Percentiles rank a stretch among this genome's conserved stretches.
These are phyloP conservation scores for Rachycentron canadum DNA, from an alignment of 2,797 vertebrate genomes.

Conservation along the genomic window DNA sequence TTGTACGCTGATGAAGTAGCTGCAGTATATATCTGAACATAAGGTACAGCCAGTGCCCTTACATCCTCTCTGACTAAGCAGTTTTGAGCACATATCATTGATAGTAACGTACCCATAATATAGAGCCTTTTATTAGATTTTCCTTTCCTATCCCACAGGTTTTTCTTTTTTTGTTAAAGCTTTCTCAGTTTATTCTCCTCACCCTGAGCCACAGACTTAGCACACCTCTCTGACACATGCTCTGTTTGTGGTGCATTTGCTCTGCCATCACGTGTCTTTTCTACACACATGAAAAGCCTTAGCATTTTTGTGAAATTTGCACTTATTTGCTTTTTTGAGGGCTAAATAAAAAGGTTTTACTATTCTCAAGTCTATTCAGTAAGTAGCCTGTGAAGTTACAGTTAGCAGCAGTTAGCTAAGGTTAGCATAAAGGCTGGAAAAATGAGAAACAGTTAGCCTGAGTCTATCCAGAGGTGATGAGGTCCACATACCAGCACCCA, in stretches of 20 bases:
- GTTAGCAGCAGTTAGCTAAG: too few relatives aligned
- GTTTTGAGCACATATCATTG: constrained; percentile 27
- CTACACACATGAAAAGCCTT: neutral
- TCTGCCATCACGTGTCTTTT: neutral
- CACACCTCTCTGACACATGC: neutral
- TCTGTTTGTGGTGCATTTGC: neutral
- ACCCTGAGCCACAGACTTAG: neutral
- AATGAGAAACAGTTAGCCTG: too few relatives aligned
- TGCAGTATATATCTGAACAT: constrained; percentile 38
- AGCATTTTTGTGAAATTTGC: neutral
- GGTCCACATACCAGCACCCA: too few relatives aligned
- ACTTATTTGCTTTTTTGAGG: neutral
- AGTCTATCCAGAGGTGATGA: too few relatives aligned
- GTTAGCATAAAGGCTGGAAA: too few relatives aligned
- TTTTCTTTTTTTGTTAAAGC: neutral
- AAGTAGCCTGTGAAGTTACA: too few relatives aligned
- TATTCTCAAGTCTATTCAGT: neutral
- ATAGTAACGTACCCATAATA: constrained; percentile 25
- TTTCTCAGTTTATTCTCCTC: neutral
- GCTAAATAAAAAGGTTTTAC: too few relatives aligned
- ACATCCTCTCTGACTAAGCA: constrained; percentile 42
- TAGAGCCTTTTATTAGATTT: constrained; percentile 26
- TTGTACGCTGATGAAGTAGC: constrained; percentile 36
- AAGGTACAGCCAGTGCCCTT: constrained; percentile 34
- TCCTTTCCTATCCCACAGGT: neutral